Base-by-base conservation (phyloP, 2,888 invertebrate genomes). In the Eilema caniola region DNA sequence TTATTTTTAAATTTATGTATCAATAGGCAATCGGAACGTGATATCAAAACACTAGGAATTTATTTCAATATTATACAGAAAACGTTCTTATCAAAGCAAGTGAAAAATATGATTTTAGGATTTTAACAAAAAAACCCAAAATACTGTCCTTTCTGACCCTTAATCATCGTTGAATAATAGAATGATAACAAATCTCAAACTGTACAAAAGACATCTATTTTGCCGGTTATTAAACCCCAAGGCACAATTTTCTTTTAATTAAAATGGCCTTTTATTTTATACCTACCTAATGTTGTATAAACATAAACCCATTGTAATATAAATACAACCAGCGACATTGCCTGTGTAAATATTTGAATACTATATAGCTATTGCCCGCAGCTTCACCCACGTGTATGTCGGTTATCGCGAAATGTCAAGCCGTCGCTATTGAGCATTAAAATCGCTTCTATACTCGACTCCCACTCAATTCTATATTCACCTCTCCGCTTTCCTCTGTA, bases 101-200 rank as follows among this genome's bases (percentile, higher is more conserved):
- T 5, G 8, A n/a, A 53, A n/a, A 8, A 53, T 0, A 53, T 10
- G n/a, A 53, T 53, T n/a, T 20, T 53, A n/a, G 2, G 2, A 53
- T 47, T 61, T n/a, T 23, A 12, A 37, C 3, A n/a, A 20, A 5
- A 62, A 23, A 31, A 62, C 12, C 12, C 33, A 8, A 33, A 37
- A 37, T 3, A 37, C 14, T 8, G 23, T 23, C 62, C 24, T 12
- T 62, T 37, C 37, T 24, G 12, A 14, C 23, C 33, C 62, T 62
- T 23, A 62, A 37, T 62, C 33, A 62, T 62, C 23, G 24, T 37
- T 24, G 37, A 37, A 16, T 62, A 37, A 62, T 62, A 33, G 14
- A 62, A 37, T 62, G 31, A 33, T 23, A 33, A 33, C 14, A 33
- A 37, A 23, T 37, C 33, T 23, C 23, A 62, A 37, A 37, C 23